A percentile compares a stretch with the other conserved stretches of the same genome.
Conservation (phyloP, 2,888 invertebrate genomes). For the Gasteruption jaculator region DNA sequence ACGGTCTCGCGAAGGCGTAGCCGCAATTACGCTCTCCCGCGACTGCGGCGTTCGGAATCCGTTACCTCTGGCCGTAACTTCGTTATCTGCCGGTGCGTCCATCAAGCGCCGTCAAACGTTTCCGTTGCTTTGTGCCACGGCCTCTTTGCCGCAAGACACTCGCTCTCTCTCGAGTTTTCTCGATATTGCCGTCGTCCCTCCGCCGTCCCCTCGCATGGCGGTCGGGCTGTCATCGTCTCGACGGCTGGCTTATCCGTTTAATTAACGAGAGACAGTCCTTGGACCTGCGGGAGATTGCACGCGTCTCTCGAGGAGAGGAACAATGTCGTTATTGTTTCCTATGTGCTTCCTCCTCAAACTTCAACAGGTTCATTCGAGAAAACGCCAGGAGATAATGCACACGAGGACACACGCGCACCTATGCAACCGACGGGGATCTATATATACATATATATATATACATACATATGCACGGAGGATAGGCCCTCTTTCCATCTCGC, state of each 20-base stretch:
- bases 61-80: conserved; percentile 29
- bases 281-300: conserved; percentile 28
- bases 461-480: too few relatives aligned
- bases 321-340: conserved; percentile 39
- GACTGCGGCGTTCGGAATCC: too few relatives aligned
- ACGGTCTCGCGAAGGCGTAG: too few relatives aligned
- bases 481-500: too few relatives aligned
- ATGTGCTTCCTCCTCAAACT: neutral
- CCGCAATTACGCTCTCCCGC: too few relatives aligned
- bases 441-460: neutral
- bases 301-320: conserved; percentile 28
- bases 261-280: conserved; percentile 47
- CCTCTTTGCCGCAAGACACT: conserved; percentile 16
- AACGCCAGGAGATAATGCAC: too few relatives aligned
- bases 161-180: neutral
- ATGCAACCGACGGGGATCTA: neutral
- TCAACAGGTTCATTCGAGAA: too few relatives aligned
- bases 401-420: too few relatives aligned
- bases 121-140: conserved; percentile 35
- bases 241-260: conserved; percentile 47
- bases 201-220: conserved; percentile 6
- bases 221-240: conserved; percentile 18
- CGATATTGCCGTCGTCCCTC: conserved; percentile 20
- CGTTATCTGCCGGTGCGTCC: conserved; percentile 31
- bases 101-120: conserved; percentile 39